Base-by-base conservation (phyloP, 1,140 invertebrate species). In the Saccostrea glomerata region DNA sequence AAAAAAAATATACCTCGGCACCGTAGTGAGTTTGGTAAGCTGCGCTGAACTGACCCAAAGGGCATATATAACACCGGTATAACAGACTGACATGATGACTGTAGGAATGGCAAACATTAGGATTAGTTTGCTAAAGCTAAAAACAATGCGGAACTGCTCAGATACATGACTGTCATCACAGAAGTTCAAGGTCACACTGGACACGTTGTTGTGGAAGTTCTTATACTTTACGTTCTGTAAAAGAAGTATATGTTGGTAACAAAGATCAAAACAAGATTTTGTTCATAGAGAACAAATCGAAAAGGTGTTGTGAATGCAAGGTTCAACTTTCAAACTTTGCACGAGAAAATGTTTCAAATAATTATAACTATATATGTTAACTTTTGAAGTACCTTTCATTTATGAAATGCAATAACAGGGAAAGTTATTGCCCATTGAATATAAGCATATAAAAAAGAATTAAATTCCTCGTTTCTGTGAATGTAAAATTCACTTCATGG, bases 41-140 rank as follows among this genome's bases (percentile, higher is more conserved):
- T 95, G 93, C 63, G 94, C 93, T 0, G 96, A 96, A 82, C 95
- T 96, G 84, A 94, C 92, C 96, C 96, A 96, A 0, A 96, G 94
- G 85, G 96, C 96, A 55, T 94, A 93, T 83, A 96, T 96, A 15
- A 96, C 96, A 55, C 93, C 94, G n/a, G 95, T 90, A 91, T 96
- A 96, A 92, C 96, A 96, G 88, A 95, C 93, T 17, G 95, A 92
- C 95, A 96, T 96, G 47, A 96, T 91, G 17, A 95, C 30, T 0
- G 94, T 95, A 0, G 96, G 96, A 9, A 96, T 86, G 0, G 91
- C 88, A 90, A 96, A 96, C 86, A 96, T 94, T n/a, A 95, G 92
- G 20, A 95, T 55, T 11, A 96, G 91, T 88, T 96, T 94, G 91
- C 96, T 96, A n/a, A 95, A 92, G 9, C 95, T 93, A 86, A 96